Conservation (phyloP, 2,888 invertebrate genomes). For the Ferrisia virgata region DNA sequence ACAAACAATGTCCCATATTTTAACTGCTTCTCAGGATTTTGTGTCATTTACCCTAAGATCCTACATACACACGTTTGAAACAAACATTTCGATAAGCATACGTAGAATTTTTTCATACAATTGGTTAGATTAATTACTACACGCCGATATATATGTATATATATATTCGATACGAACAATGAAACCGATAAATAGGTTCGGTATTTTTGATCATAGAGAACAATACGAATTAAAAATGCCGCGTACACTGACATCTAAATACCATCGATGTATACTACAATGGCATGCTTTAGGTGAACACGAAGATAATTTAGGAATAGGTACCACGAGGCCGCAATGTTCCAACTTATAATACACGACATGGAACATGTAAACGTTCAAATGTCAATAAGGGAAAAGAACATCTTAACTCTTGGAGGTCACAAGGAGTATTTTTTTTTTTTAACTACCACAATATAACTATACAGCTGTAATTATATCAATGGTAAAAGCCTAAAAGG, state of each 20-base stretch:
- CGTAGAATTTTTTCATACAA: no score
- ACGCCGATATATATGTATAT: no score
- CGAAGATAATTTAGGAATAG: not conserved
- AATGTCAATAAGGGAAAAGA: not conserved
- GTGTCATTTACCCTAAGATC: no score
- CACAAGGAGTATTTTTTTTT: not conserved
- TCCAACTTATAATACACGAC: not conserved
- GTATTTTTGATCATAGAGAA: not conserved
- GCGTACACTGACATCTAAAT: conserved; percentile 5
- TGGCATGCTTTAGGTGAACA: not conserved
- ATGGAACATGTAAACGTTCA: not conserved
- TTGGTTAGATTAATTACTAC: no score
- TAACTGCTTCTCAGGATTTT: no score
- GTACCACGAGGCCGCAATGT: not conserved
- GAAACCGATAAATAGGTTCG: not conserved
- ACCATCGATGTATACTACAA: not conserved
- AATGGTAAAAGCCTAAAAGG: not conserved
- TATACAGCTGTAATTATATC: not conserved
- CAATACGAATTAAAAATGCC: not conserved
- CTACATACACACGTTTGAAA: no score
- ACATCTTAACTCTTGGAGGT: not conserved
- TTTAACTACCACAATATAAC: not conserved
- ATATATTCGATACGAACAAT: no score
- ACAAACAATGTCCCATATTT: no score
- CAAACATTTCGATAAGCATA: no score